Evolutionary conservation across 2,888 invertebrate genomes (phyloP).

Genomic region (Dryobota labecula): DNA sequence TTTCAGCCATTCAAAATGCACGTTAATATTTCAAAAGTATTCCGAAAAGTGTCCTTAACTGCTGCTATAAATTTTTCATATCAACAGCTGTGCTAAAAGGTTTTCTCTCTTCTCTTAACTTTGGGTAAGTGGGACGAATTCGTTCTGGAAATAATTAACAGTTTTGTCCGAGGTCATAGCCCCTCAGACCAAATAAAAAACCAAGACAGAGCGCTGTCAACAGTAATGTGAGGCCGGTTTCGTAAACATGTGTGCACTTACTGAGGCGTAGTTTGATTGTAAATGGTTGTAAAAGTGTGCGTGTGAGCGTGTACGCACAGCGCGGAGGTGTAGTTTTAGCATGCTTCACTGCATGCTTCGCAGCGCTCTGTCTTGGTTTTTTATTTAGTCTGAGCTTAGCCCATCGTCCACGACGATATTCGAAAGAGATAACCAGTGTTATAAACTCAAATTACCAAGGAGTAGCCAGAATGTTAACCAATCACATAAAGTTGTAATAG

Average conservation of each 20-base stretch:
- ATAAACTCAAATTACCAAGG: not conserved
- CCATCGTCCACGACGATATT: not conserved
- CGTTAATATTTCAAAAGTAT: conserved; percentile 59
- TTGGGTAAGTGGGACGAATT: conserved; percentile 17
- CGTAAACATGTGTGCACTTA: no score
- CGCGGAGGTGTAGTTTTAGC: no score
- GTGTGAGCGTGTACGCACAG: no score
- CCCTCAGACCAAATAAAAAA: no score
- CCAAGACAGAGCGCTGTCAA: no score
- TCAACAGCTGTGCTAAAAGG: conserved; percentile 54
- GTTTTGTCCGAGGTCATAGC: not conserved
- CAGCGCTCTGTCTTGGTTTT: no score
- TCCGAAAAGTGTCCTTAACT: conserved; percentile 50
- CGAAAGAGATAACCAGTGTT: not conserved
- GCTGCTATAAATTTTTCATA: conserved; percentile 59
- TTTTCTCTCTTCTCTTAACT: conserved; percentile 39
- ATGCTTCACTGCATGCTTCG: no score
- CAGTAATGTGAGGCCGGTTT: no score
- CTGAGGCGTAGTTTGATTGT: no score
- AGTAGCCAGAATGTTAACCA: not conserved
- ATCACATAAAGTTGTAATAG: not conserved
- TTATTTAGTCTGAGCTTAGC: no score
- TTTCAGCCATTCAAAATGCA: conserved; percentile 36
- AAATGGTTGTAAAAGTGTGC: no score
- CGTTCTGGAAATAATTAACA: conserved; percentile 18